Base-by-base conservation (phyloP, 2,113 vertebrate genomes). In the Prolemur simus region DNA sequence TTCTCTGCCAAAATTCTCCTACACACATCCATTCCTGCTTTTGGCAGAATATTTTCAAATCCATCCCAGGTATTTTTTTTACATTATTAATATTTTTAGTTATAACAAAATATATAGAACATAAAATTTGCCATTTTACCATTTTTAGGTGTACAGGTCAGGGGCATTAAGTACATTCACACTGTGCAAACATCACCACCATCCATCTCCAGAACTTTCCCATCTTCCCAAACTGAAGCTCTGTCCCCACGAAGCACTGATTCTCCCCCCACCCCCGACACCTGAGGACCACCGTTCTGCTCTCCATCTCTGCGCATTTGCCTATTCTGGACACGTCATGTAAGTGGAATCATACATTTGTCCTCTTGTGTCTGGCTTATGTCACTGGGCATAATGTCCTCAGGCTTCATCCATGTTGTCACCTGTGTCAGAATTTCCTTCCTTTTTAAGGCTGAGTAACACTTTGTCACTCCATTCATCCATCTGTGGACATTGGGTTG, bases 251-350 rank as follows among this genome's bases (percentile, higher is more conserved):
- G 10, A 7, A 7, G 37, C 47, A 29, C 29, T 8, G 3, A 1
- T 34, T 29, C 34, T 32, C 21, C 0, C 5, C 83, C 3, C 4
- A 23, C 47, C 25, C 66, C n/a, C 25, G 9, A 4, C 4, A 9
- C 85, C 68, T 5, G 6, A 18, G 6, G 3, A 7, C 49, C 15
- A 2, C n/a, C 10, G 0, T 34, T 6, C 37, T 13, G 12, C 45
- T 6, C 25, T n/a, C 85, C 32, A 11, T 58, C 25, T 58, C 27
- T 34, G 1, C 0, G 3, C 2, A 13, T 2, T 5, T 39, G 47
- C n/a, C 47, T 54, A 3, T 17, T 27, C 47, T 4, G 64, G 34
- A 27, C 1, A 13, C 27, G 7, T 39, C 84, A 8, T 9, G 2
- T 5, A 32, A 18, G 15, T 1, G 3, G n/a, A 13, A 37, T 10